Base-by-base conservation (phyloP, 2,888 invertebrate genomes). In the Habroteleia sp. region DNA sequence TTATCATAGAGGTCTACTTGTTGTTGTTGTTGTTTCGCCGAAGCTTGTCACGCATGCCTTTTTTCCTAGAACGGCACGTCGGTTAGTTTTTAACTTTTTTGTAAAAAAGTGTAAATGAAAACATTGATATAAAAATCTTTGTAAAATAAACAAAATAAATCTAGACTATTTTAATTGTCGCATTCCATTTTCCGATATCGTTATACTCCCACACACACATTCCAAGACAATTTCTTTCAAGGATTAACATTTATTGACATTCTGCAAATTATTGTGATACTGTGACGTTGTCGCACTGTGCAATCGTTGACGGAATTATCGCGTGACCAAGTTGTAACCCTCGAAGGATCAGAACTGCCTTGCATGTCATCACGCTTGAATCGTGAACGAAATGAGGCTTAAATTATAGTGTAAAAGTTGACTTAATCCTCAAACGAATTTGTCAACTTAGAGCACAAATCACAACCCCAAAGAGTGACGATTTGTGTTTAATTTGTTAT, bases 361-460 rank as follows among this genome's bases (percentile, higher is more conserved):
- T 73, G 76, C 76, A 76, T 73, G 76, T 73, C 68, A 76, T 72
- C 72, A 72, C 56, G 66, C 62, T 62, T 25, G 50, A 72, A 63
- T 71, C 62, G 66, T 50, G 62, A 48, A 68, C 66, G 63, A 76
- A 76, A 69, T 41, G 69, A 75, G 65, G 35, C 65, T 71, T 35
- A 75, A 75, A 76, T 76, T 76, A 76, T 68, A 72, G 71, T 60
- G 66, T 68, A 58, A 71, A 69, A 75, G 44, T 71, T 52, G 54
- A 71, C 63, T 75, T 33, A 66, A 75, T 71, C 66, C 60, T 75
- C 75, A 60, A 71, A 75, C 75, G 71, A 75, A 75, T 66, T 71
- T 66, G 75, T 69, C 69, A 48, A 33, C 46, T 71, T 54, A 69
- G 44, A 69, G 60, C 7, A 46, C 69, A 58, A 68, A 74, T 68